phyloP scores from a whole-genome alignment of 1,140 invertebrate genomes.

The Drosophila rufa region DNA sequence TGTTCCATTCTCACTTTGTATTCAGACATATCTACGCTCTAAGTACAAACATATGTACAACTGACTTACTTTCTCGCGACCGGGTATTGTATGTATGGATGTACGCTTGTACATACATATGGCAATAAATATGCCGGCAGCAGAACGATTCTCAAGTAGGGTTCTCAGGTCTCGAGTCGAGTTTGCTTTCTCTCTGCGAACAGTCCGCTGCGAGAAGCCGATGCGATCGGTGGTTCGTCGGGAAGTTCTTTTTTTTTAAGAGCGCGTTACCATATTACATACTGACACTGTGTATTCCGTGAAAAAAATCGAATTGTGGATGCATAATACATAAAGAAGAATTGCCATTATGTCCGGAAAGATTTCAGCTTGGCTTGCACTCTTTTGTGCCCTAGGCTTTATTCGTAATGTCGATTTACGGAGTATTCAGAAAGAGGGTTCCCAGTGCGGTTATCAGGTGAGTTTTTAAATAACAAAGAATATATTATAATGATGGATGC shows the following conservation, averaged over 20 bases:
- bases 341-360: constrained; percentile 19
- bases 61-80: constrained; percentile 15
- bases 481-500: neutral
- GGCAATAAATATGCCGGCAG: constrained; percentile 14
- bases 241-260: neutral
- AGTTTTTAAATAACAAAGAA: neutral
- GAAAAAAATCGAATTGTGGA: constrained; percentile 18
- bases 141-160: constrained; percentile 47
- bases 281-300: constrained; percentile 6
- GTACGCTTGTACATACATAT: neutral
- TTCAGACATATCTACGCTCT: constrained; percentile 6
- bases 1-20: constrained; percentile 1
- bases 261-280: neutral
- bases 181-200: constrained; percentile 25
- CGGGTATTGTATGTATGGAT: neutral
- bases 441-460: constrained; percentile 69
- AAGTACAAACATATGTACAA: constrained; percentile 32
- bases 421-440: constrained; percentile 33
- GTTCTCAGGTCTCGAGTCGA: constrained; percentile 49
- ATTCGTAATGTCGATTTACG: constrained; percentile 39
- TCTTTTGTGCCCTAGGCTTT: constrained; percentile 28
- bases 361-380: constrained; percentile 30
- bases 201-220: constrained; percentile 35
- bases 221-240: constrained; percentile 25
- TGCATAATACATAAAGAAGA: constrained; percentile 24